These are phyloP conservation scores for Telmatherina bonti DNA, from an alignment of 2,797 vertebrate genomes.

Conservation along the genomic window DNA sequence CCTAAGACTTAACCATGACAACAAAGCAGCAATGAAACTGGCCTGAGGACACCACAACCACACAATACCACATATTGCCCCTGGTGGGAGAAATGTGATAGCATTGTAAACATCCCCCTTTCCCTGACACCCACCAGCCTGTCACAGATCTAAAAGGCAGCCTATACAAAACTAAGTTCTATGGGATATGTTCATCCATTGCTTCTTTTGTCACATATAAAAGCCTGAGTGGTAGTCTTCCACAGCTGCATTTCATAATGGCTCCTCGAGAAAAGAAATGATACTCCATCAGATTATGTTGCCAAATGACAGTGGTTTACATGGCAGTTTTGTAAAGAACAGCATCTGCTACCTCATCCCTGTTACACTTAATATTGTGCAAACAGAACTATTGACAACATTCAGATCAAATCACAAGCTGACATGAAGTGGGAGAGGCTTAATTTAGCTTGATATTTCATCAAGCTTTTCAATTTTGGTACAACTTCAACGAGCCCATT, in stretches of 20 bases:
- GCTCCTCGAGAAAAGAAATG: constrained; percentile 47
- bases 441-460: constrained; percentile 67
- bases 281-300: constrained; percentile 61
- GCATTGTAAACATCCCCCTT: constrained; percentile 54
- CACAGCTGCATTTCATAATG: constrained; percentile 70
- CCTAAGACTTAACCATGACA: constrained; percentile 48
- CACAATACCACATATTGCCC: constrained; percentile 65
- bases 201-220: constrained; percentile 74
- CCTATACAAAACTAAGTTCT: constrained; percentile 58
- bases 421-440: constrained; percentile 15
- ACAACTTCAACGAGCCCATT: constrained; percentile 56
- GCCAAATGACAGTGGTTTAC: constrained; percentile 46
- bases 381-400: neutral
- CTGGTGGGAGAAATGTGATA: constrained; percentile 73
- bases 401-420: constrained; percentile 14
- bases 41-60: constrained; percentile 46
- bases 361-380: neutral
- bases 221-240: constrained; percentile 49
- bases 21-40: constrained; percentile 60
- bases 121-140: constrained; percentile 45
- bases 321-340: constrained; percentile 44
- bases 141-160: constrained; percentile 47
- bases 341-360: constrained; percentile 18
- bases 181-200: constrained; percentile 58
- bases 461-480: constrained; percentile 51